Percentiles rank a stretch among this genome's conserved stretches.
Evolutionary conservation across 1,140 invertebrate genomes (phyloP).

Genomic region (Anoplophora glabripennis): DNA sequence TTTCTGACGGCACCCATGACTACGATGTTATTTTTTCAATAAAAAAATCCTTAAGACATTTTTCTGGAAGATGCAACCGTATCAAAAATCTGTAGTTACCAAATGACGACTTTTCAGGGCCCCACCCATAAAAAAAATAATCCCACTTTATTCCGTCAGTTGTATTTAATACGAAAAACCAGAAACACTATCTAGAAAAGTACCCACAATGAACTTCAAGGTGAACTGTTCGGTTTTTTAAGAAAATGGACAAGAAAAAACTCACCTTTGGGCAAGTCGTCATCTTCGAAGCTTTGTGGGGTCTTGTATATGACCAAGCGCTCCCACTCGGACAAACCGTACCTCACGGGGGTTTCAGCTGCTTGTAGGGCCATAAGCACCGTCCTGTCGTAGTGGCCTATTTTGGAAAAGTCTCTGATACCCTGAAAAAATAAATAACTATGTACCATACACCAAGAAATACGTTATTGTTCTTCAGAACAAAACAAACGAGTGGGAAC

Average conservation of each 20-base stretch:
- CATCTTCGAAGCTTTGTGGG: slow-evolving; percentile 19
- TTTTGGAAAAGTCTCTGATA: slow-evolving; percentile 27
- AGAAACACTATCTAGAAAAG: too few species aligned
- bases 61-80: too few species aligned
- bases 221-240: too few species aligned
- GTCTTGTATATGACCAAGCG: slow-evolving; percentile 16
- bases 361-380: slow-evolving; percentile 36
- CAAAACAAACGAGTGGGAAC: not conserved
- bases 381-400: slow-evolving; percentile 35
- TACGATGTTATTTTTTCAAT: too few species aligned
- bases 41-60: too few species aligned
- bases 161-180: too few species aligned
- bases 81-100: too few species aligned
- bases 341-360: slow-evolving; percentile 35
- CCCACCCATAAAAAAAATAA: too few species aligned
- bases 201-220: too few species aligned
- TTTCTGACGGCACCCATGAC: too few species aligned
- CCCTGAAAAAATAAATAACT: slow-evolving; percentile 15
- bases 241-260: not conserved
- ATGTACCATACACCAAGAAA: not conserved
- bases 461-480: not conserved
- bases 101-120: too few species aligned
- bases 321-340: slow-evolving; percentile 32
- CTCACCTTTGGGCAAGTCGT: slow-evolving; percentile 41
- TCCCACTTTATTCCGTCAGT: too few species aligned